Percentiles rank a stretch among this genome's conserved stretches.
phyloP scores from a whole-genome alignment of 2,888 invertebrate species.

The Drosophila longiperda region DNA sequence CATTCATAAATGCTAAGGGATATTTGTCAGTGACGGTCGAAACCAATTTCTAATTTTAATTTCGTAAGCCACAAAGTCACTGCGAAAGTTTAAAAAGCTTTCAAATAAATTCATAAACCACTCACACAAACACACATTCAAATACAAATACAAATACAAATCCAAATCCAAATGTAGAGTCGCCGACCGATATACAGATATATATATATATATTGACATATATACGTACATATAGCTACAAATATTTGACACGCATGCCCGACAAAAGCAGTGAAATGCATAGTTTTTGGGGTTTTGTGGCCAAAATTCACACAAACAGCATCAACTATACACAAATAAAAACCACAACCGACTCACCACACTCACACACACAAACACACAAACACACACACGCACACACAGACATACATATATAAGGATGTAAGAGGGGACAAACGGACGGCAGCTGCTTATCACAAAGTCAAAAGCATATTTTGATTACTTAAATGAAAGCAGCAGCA shows the following conservation, averaged over 20 bases:
- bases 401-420: not conserved
- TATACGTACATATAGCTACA: not conserved
- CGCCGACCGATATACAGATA: slow-evolving; percentile 7
- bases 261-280: slow-evolving; percentile 76
- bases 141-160: slow-evolving; percentile 50
- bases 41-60: slow-evolving; percentile 81
- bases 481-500: slow-evolving; percentile 73
- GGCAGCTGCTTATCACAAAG: slow-evolving; percentile 75
- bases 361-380: slow-evolving; percentile 27
- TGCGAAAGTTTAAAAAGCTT: slow-evolving; percentile 77
- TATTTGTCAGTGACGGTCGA: slow-evolving; percentile 64
- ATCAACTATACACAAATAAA: slow-evolving; percentile 36
- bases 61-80: slow-evolving; percentile 79
- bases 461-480: slow-evolving; percentile 81
- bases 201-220: slow-evolving; percentile 7
- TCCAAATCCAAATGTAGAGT: slow-evolving; percentile 1
- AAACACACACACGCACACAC: slow-evolving; percentile 10
- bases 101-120: slow-evolving; percentile 66
- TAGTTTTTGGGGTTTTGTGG: slow-evolving; percentile 78
- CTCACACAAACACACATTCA: slow-evolving; percentile 29
- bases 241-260: slow-evolving; percentile 38
- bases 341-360: slow-evolving; percentile 50
- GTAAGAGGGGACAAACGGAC: slow-evolving; percentile 24
- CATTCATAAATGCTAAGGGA: slow-evolving; percentile 58
- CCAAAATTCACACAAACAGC: slow-evolving; percentile 33